phyloP scores from a whole-genome alignment of 2,797 vertebrate genomes.

The Helarctos malayanus region DNA sequence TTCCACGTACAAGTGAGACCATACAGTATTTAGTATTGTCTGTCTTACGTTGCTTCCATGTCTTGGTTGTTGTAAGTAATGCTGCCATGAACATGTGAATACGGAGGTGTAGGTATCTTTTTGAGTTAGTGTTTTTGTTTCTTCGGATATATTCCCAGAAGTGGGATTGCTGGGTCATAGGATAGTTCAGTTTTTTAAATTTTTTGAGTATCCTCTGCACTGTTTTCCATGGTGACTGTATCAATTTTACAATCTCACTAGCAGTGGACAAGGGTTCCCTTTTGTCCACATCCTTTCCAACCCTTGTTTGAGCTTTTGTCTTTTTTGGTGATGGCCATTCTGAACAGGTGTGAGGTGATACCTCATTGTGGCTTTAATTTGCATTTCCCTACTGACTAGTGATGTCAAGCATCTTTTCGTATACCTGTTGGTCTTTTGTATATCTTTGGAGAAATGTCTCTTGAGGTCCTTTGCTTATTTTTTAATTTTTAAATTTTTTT shows the following conservation, averaged over 20 bases:
- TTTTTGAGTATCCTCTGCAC: neutral
- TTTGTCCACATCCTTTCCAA: neutral
- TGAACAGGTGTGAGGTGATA: neutral
- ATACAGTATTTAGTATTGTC: neutral
- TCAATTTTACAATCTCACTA: neutral
- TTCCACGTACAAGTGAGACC: neutral
- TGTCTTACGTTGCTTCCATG: neutral
- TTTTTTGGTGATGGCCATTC: neutral
- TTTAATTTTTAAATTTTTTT: neutral
- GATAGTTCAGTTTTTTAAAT: neutral
- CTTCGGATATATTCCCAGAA: neutral
- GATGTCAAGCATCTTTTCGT: neutral
- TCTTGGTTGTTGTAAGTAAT: neutral
- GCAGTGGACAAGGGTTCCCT: neutral
- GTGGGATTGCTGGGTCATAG: neutral
- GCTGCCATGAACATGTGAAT: neutral
- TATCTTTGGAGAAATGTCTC: neutral
- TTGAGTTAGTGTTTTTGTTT: neutral
- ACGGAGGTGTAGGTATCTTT: neutral
- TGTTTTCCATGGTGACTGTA: neutral
- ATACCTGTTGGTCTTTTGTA: neutral
- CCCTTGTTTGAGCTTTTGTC: neutral
- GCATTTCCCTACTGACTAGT: neutral
- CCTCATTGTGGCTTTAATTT: neutral
- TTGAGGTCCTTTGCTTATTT: neutral